Evolutionary conservation across 1,140 invertebrate species (phyloP), one percentile per base, ranked within the genome.

Genomic region (Dolichoris vasculosae): DNA sequence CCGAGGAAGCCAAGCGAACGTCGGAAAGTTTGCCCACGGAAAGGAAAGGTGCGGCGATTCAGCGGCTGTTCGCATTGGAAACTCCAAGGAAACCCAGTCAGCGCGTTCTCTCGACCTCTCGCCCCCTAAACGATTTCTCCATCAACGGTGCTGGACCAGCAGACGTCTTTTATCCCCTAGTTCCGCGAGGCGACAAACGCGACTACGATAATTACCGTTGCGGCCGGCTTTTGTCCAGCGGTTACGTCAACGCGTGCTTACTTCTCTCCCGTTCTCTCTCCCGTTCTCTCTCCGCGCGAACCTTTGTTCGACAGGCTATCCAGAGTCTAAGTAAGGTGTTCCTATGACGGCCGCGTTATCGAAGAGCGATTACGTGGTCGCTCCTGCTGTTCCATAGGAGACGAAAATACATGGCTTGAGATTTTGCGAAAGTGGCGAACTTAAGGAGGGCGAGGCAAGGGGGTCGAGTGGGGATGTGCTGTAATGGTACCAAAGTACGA

Each of bases 11-110:
- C 87, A 84, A 84, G 73, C 83, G 88, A 89, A 87, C 82, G 75
- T 64, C 43, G 79, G 88, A 86, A 85, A 89, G 88, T 89, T 88
- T 88, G 87, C 85, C 85, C 87, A 48, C 73, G 55, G 23, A 59
- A 26, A 26, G 55, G 2, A 59, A 9, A 59, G 55, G 23, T 59
- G 55, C 23, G 73, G 85, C 86, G 87, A 86, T 89, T 90, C 87
- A 88, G 85, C 88, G 88, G 88, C 83, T 90, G 89, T 89, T 91
- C 89, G 90, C 73, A 55, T 15, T 43, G 46, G 88, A 91, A 92
- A 92, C 89, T 92, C 88, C 35, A 87, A 86, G 87, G 90, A 92
- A 92, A 90, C 90, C 90, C 88, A 91, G 90, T 92, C 91, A 92
- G 91, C 91, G 87, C 88, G 83, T 89, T 88, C 89, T 85, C 81